Conservation (phyloP, 1,140 invertebrate genomes). For the Drosophila santomea region DNA sequence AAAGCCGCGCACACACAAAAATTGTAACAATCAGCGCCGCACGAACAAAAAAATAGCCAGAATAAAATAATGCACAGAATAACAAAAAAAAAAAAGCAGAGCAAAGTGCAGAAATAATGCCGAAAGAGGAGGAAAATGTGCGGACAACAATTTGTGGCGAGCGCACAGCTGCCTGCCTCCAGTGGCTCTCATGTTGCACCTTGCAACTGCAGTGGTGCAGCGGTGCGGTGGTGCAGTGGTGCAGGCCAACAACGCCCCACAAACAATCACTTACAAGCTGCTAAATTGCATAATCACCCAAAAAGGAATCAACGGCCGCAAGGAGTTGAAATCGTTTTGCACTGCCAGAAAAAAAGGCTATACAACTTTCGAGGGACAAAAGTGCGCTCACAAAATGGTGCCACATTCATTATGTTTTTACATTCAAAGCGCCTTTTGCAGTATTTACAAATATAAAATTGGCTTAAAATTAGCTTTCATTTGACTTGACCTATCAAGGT, state of each 20-base stretch:
- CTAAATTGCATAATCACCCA: conserved; percentile 82
- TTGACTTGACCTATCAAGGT: too few relatives aligned
- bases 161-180: conserved; percentile 63
- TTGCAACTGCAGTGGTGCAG: conserved; percentile 51
- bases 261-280: conserved; percentile 83
- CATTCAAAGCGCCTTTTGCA: too few relatives aligned
- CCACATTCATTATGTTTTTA: too few relatives aligned
- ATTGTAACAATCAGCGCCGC: conserved; percentile 78
- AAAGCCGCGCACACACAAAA: conserved; percentile 60
- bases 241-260: conserved; percentile 70
- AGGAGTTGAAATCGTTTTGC: conserved; percentile 29
- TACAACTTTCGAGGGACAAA: too few relatives aligned
- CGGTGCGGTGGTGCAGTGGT: conserved; percentile 7
- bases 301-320: conserved; percentile 69
- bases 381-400: too few relatives aligned
- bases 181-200: conserved; percentile 61
- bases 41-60: conserved; percentile 18
- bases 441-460: too few relatives aligned
- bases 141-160: conserved; percentile 65
- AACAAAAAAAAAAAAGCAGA: conserved; percentile 34
- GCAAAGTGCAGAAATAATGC: conserved; percentile 50
- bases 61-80: conserved; percentile 56
- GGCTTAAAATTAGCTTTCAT: too few relatives aligned
- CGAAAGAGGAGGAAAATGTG: conserved; percentile 61
- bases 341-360: conserved; percentile 2